phyloP scores from a whole-genome alignment of 1,140 invertebrate genomes.

The Lethrus apterus region DNA sequence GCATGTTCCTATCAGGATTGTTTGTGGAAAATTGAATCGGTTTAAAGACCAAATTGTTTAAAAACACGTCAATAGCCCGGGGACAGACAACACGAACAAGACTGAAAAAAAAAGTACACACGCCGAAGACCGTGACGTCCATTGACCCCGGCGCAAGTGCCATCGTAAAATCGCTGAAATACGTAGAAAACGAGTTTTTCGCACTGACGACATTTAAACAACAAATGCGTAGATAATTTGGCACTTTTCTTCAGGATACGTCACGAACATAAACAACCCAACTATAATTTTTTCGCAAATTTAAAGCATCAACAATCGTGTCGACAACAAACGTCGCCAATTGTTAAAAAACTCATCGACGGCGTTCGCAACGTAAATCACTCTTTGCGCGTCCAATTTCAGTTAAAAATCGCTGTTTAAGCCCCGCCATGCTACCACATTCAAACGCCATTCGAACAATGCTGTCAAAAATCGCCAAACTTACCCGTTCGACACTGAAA shows the following conservation, averaged over 20 bases:
- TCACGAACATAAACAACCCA: too few species aligned
- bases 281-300: background rate
- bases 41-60: too few species aligned
- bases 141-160: conserved; percentile 11
- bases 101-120: background rate
- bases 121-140: conserved; percentile 8
- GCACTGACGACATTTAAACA: background rate
- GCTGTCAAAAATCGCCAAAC: conserved; percentile 11
- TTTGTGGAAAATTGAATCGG: too few species aligned
- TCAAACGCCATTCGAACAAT: background rate
- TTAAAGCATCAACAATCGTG: background rate
- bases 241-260: background rate
- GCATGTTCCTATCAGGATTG: too few species aligned
- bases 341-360: background rate
- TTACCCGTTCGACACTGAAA: conserved; percentile 12
- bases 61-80: too few species aligned
- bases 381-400: background rate
- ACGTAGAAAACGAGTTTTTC: too few species aligned
- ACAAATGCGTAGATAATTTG: background rate
- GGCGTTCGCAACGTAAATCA: background rate
- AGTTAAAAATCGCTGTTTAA: background rate
- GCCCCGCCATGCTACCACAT: too few species aligned
- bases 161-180: background rate
- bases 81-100: background rate
- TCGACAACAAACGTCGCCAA: background rate